phyloP scores from a whole-genome alignment of 1,140 invertebrate species.

The Hypothenemus hampei region DNA sequence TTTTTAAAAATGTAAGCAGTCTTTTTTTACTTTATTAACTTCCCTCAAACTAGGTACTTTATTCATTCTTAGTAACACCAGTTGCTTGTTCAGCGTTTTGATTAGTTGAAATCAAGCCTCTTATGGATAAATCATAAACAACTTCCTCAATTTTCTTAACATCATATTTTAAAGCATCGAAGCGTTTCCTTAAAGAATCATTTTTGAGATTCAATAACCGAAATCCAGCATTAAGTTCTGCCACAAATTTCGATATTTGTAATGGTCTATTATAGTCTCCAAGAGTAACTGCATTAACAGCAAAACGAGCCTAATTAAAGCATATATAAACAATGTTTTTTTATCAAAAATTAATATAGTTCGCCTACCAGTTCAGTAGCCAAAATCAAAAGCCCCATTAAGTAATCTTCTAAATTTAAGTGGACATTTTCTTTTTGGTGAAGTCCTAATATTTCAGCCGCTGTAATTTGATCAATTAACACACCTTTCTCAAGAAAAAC shows the following conservation, averaged over 20 bases:
- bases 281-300: conserved; percentile 82
- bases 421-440: conserved; percentile 68
- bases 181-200: conserved; percentile 79
- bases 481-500: conserved; percentile 74
- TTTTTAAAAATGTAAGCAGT: neutral
- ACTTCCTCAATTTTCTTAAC: conserved; percentile 94
- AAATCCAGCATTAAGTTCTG: conserved; percentile 83
- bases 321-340: neutral
- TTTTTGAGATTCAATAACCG: conserved; percentile 87
- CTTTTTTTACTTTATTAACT: no score
- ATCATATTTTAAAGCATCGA: conserved; percentile 88
- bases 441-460: conserved; percentile 69
- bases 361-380: conserved; percentile 72
- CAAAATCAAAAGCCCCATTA: conserved; percentile 76
- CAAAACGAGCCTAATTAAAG: conserved; percentile 61
- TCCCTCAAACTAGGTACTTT: no score
- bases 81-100: no score
- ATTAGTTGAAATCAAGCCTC: conserved; percentile 60
- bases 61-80: no score
- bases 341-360: neutral
- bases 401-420: conserved; percentile 85
- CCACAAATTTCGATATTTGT: conserved; percentile 80
- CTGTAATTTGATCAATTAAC: conserved; percentile 66
- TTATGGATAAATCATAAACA: conserved; percentile 86
- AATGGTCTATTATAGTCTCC: conserved; percentile 77